phyloP scores from a whole-genome alignment of 2,113 vertebrate genomes.

The Candoia aspera region DNA sequence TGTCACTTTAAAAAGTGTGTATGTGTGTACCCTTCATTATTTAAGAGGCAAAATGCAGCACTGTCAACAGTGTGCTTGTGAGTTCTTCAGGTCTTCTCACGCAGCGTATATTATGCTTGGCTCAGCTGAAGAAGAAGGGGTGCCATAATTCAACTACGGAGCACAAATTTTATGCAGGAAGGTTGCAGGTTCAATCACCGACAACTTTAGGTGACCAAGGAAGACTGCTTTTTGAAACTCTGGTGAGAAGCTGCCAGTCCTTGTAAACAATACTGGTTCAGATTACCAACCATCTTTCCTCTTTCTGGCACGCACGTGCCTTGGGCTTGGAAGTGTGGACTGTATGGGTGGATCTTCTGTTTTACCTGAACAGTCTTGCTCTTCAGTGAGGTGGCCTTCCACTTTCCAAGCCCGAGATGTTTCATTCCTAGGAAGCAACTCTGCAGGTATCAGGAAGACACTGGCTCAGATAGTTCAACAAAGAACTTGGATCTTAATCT shows the following conservation, averaged over 20 bases:
- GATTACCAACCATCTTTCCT: background rate
- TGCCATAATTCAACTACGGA: background rate
- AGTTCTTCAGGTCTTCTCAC: background rate
- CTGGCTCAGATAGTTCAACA: background rate
- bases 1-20: background rate
- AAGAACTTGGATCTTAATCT: background rate
- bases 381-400: too few relatives aligned
- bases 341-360: too few relatives aligned
- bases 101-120: background rate
- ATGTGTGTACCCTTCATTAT: background rate
- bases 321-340: background rate
- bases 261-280: background rate
- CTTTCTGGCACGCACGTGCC: background rate
- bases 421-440: background rate
- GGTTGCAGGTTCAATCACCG: background rate
- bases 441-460: background rate
- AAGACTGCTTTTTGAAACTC: background rate
- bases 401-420: background rate
- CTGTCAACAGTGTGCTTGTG: background rate
- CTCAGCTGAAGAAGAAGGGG: background rate
- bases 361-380: background rate
- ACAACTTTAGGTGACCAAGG: background rate
- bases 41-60: background rate
- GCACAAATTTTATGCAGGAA: background rate
- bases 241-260: background rate